Conservation (phyloP, 1,140 invertebrate species). For the Rhyzopertha dominica region DNA sequence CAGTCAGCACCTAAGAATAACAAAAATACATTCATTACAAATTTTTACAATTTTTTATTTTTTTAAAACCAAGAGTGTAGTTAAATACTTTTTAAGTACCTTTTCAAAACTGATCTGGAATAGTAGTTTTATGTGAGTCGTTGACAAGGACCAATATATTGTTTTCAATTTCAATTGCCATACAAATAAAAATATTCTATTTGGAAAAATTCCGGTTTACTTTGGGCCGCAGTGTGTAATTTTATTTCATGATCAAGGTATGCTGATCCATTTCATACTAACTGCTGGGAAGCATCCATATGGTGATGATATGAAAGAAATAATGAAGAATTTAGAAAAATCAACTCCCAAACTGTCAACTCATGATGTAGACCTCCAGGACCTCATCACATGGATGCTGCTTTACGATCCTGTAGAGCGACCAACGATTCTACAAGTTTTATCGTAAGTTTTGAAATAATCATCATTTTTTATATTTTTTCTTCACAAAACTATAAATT, state of each 20-base stretch:
- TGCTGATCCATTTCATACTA: conserved; percentile 42
- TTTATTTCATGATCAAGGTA: conserved; percentile 25
- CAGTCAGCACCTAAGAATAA: too few species aligned
- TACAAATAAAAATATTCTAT: background rate
- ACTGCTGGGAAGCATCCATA: conserved; percentile 43
- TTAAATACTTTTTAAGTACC: background rate
- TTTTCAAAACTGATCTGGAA: background rate
- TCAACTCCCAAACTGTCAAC: conserved; percentile 20
- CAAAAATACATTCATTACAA: too few species aligned
- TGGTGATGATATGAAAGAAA: conserved; percentile 32
- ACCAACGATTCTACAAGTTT: conserved; percentile 37
- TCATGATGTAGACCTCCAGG: conserved; percentile 21
- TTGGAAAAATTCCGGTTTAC: background rate
- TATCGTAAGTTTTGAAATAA: conserved; percentile 30
- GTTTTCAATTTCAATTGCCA: too few species aligned
- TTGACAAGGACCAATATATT: background rate
- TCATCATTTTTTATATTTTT: conserved; percentile 1
- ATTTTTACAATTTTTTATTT: conserved; percentile 1
- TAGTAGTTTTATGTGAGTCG: background rate
- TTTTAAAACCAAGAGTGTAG: too few species aligned
- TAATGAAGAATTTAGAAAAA: conserved; percentile 38
- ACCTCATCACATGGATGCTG: conserved; percentile 43
- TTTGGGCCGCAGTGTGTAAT: background rate
- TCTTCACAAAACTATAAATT: too few species aligned
- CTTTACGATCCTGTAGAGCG: conserved; percentile 34